Evolutionary conservation across 2,888 invertebrate species (phyloP).

Genomic region (Atherix ibis): DNA sequence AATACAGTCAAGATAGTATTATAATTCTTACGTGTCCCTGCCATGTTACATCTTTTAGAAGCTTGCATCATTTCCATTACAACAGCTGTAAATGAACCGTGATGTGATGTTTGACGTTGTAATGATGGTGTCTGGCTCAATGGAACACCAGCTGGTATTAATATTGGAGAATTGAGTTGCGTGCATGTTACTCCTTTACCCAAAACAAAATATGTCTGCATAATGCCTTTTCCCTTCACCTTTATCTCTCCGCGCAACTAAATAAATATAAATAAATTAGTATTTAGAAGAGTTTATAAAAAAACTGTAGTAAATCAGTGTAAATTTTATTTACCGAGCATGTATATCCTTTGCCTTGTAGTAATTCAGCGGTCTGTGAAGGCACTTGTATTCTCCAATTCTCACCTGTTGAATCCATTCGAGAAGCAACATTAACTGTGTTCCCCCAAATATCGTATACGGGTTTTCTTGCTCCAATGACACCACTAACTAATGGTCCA

Average conservation of each 20-base stretch:
- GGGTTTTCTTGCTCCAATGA: slow-evolving; percentile 89
- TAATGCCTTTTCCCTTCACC: slow-evolving; percentile 89
- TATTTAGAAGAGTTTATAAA: background rate
- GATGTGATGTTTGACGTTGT: slow-evolving; percentile 51
- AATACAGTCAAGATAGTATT: too few relatives aligned
- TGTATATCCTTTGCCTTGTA: slow-evolving; percentile 27
- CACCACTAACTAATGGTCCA: slow-evolving; percentile 86
- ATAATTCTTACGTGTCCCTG: slow-evolving; percentile 27
- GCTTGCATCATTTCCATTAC: slow-evolving; percentile 82
- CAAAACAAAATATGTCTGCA: slow-evolving; percentile 87
- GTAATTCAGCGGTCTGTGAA: slow-evolving; percentile 60
- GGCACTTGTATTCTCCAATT: slow-evolving; percentile 85
- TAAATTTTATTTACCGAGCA: slow-evolving; percentile 22
- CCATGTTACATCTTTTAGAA: slow-evolving; percentile 28
- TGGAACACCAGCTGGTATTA: slow-evolving; percentile 27
- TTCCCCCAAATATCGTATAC: slow-evolving; percentile 97
- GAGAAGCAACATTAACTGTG: slow-evolving; percentile 91
- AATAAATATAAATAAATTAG: background rate
- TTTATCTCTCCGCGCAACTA: slow-evolving; percentile 76
- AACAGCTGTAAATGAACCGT: slow-evolving; percentile 68
- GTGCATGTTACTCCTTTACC: slow-evolving; percentile 36
- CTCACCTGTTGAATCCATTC: slow-evolving; percentile 89
- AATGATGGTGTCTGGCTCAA: slow-evolving; percentile 41
- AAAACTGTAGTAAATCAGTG: background rate
- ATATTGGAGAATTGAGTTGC: slow-evolving; percentile 26